Conservation (phyloP, 2,797 vertebrate genomes). For the Synanceia verrucosa region DNA sequence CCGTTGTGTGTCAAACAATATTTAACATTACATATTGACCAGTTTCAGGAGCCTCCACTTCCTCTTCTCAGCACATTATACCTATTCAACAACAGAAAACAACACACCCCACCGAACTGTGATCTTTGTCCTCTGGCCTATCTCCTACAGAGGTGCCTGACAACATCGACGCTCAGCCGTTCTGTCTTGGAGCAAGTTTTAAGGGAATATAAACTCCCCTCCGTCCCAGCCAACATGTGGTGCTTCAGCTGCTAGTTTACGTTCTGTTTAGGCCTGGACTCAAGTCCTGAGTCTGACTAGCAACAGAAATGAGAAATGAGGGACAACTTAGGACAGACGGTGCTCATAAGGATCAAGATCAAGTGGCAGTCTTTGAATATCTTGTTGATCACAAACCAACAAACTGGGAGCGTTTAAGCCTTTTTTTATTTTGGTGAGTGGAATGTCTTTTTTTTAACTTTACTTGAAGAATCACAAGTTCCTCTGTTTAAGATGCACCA, state of each 20-base stretch:
- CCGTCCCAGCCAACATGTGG: slow-evolving; percentile 55
- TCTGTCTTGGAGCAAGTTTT: slow-evolving; percentile 59
- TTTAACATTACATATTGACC: slow-evolving; percentile 28
- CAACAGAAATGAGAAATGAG: slow-evolving; percentile 4
- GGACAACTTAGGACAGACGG: slow-evolving; percentile 34
- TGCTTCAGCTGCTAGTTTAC: slow-evolving; percentile 77
- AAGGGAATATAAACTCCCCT: slow-evolving; percentile 54
- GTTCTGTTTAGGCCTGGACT: slow-evolving; percentile 50
- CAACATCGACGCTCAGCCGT: slow-evolving; percentile 28
- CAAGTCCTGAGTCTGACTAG: slow-evolving; percentile 36
- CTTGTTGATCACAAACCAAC: slow-evolving; percentile 62
- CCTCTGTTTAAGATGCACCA: slow-evolving; percentile 40
- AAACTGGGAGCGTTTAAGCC: slow-evolving; percentile 42
- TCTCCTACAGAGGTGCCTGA: slow-evolving; percentile 60
- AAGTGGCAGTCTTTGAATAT: slow-evolving; percentile 37
- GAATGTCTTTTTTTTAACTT: slow-evolving; percentile 51
- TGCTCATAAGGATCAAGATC: slow-evolving; percentile 31
- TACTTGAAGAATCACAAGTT: slow-evolving; percentile 71
- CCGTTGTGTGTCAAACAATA: slow-evolving; percentile 30
- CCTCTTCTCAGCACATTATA: slow-evolving; percentile 26
- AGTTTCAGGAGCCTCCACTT: slow-evolving; percentile 26
- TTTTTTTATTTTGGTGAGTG: slow-evolving; percentile 53
- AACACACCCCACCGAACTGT: slow-evolving; percentile 15
- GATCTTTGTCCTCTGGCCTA: slow-evolving; percentile 28
- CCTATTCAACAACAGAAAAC: slow-evolving; percentile 40